Evolutionary conservation across 2,113 vertebrate genomes (phyloP), one percentile per base, ranked within the genome.

Genomic region (Epinephelus fuscoguttatus): DNA sequence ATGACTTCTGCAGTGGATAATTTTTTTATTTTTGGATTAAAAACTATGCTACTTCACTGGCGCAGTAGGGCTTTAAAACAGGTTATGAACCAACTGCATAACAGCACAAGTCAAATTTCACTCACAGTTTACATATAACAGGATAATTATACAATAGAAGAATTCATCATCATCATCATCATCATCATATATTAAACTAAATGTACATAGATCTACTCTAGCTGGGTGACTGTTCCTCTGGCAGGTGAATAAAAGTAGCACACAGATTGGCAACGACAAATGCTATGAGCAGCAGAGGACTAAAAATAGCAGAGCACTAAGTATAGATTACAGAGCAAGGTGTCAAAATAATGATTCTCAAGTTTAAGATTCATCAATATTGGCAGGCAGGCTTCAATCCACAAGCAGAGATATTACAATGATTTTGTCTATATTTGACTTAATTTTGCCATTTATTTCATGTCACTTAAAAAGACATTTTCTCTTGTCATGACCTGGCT

Each of bases 301-400:
- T 88, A 77, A 73, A 81, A 81, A 86, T 80, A 89, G 83, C 57
- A 63, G 27, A 61, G 18, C 17, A 52, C 70, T 68, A 57, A 59
- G 64, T 78, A 45, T 70, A 75, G 80, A 82, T 45, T 30, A n/a
- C 21, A 37, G 33, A 10, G 60, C 40, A 21, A 70, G 57, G 61
- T 50, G 67, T 80, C 55, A 82, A 57, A 82, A 55, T 56, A 55
- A 40, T 11, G 6, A 63, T 72, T 63, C 17, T 42, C n/a, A 75
- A 19, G n/a, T 33, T n/a, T 61, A 18, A 67, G 7, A 18, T 62
- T 56, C 5, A 49, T 40, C n/a, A 30, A 5, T 52, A 45, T 12
- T 57, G 60, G 30, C 50, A 12, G 6, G 25, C 53, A 61, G 71
- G 57, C n/a, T 45, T 21, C n/a, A 14, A 23, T 25, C 8, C 8